Conservation (phyloP, 2,888 invertebrate species). For the Nudaria mundana region DNA sequence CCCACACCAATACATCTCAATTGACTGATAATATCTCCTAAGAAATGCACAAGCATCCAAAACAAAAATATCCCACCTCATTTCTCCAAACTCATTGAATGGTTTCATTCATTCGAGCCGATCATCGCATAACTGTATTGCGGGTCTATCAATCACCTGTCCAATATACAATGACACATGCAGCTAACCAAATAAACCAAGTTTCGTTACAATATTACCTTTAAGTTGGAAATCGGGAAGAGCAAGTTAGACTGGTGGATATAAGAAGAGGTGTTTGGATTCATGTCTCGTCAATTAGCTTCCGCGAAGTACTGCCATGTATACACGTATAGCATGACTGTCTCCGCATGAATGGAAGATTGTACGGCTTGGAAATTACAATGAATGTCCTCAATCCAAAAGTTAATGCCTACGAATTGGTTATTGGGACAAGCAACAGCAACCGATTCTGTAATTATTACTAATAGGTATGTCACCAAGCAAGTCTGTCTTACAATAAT, state of each 20-base stretch:
- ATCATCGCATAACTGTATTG: slow-evolving; percentile 68
- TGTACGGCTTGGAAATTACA: slow-evolving; percentile 41
- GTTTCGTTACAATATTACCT: slow-evolving; percentile 1
- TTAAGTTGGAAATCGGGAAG: slow-evolving; percentile 23
- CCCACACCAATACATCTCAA: slow-evolving; percentile 7
- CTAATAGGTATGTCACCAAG: neutral
- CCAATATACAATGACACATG: slow-evolving; percentile 33
- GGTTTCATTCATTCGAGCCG: slow-evolving; percentile 67
- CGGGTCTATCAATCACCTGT: slow-evolving; percentile 57
- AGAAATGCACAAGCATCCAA: slow-evolving; percentile 40
- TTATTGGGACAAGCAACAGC: neutral
- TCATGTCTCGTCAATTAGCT: slow-evolving; percentile 64
- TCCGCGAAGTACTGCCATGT: slow-evolving; percentile 66
- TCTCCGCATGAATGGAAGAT: slow-evolving; percentile 35
- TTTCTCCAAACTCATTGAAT: slow-evolving; percentile 69
- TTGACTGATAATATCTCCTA: slow-evolving; percentile 23
- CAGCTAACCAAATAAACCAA: slow-evolving; percentile 3
- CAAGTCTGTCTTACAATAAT: neutral
- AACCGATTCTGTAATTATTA: neutral
- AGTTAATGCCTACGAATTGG: slow-evolving; percentile 12
- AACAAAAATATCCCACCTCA: slow-evolving; percentile 58
- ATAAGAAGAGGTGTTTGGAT: slow-evolving; percentile 72
- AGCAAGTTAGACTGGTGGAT: slow-evolving; percentile 30
- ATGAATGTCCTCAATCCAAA: slow-evolving; percentile 33
- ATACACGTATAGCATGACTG: slow-evolving; percentile 47